Evolutionary conservation across 2,797 vertebrate species (phyloP).

Genomic region (Gallinago nigripennis): DNA sequence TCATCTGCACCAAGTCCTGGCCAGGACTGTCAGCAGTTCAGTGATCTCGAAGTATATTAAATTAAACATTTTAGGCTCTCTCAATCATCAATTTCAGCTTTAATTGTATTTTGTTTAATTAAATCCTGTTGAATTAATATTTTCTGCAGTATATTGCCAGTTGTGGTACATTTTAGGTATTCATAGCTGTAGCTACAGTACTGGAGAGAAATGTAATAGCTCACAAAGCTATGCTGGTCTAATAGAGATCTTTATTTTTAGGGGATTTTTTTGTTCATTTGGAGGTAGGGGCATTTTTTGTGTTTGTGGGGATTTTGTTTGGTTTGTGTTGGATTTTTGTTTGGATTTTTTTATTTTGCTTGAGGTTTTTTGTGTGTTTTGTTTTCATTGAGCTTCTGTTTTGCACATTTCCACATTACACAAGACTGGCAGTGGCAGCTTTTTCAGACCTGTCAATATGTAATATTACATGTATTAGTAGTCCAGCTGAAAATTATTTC

Average conservation of each 20-base stretch:
- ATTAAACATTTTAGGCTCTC: conserved; percentile 9
- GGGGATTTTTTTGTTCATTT: not conserved
- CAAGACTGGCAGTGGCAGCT: not conserved
- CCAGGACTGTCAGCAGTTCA: not conserved
- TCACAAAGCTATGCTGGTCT: not conserved
- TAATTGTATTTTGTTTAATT: conserved; percentile 40
- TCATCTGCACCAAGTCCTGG: not conserved
- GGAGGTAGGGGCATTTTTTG: not conserved
- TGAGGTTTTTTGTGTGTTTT: accelerated
- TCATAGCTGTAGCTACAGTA: not conserved
- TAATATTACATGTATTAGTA: not conserved
- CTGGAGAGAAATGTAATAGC: not conserved
- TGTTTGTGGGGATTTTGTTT: not conserved
- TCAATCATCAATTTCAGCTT: conserved; percentile 8
- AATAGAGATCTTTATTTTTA: not conserved
- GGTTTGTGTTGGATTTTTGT: not conserved
- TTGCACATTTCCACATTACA: not conserved
- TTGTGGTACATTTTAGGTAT: not conserved
- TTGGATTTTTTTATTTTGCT: not conserved
- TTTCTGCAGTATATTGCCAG: conserved; percentile 9
- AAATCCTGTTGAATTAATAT: conserved; percentile 22
- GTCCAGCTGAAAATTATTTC: not conserved
- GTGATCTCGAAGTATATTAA: not conserved
- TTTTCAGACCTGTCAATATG: not conserved
- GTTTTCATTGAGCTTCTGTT: not conserved